Evolutionary conservation across 2,888 invertebrate species (phyloP), one percentile per base, ranked within the genome.

Genomic region (Pogonocherus hispidulus): DNA sequence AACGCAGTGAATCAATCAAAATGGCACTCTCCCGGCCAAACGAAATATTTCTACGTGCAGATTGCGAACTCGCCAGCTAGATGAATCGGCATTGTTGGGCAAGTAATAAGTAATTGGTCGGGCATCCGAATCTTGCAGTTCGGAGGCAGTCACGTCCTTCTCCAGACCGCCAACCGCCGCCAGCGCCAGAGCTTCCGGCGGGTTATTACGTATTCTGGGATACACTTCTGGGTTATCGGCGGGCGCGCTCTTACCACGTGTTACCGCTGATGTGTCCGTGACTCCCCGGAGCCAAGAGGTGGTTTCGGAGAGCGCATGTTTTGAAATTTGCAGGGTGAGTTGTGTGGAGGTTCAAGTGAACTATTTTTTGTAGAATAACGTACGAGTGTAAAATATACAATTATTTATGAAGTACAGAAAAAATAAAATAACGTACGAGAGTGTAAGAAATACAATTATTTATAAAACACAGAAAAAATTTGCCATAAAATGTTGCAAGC

Each of bases 101-200:
- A 35, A 62, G 60, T 62, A 62, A 62, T 62, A 35, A 62, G 60
- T 62, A 62, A 62, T 62, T 62, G 60, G 60, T 47, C 49, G 19
- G 51, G 60, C 49, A 62, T 62, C 60, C 49, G 60, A 62, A 16
- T 60, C 41, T 41, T 62, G 60, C 14, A 62, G 49, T 62, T 62
- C 44, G 60, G 51, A 11, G 49, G 51, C 20, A 20, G 60, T 62
- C 60, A 62, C 60, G 60, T 62, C 22, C 60, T 22, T 18, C 23
- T 20, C 32, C 23, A 47, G 35, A 3, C 46, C 35, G 49, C 57
- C 41, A 37, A 55, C 55, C 41, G 41, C 37, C 37, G 55, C 55
- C 19, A 2, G 19, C 47, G 54, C 54, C 41, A 8, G 4, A 3
- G 27, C 27, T 18, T 47, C 27, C 60, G 35, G 60, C 18, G 2